Percentiles rank a stretch among this genome's conserved stretches.
phyloP scores from a whole-genome alignment of 2,797 vertebrate genomes.

The Graptemys geographica region DNA sequence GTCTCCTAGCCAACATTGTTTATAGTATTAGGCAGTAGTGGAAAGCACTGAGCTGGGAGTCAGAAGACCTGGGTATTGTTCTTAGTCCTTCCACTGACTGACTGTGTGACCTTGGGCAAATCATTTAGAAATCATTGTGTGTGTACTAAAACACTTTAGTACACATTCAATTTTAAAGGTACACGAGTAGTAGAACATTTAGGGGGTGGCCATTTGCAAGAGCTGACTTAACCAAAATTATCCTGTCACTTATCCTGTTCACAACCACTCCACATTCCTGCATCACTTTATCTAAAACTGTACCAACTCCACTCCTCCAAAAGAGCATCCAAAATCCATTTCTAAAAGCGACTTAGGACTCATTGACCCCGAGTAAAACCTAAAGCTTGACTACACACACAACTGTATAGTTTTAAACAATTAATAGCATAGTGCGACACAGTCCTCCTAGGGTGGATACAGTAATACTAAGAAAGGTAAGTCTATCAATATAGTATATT shows the following conservation, averaged over 20 bases:
- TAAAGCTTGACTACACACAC: background rate
- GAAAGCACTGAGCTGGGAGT: background rate
- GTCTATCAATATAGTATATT: background rate
- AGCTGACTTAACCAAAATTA: no score
- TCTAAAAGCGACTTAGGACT: background rate
- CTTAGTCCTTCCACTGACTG: background rate
- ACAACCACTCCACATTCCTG: no score
- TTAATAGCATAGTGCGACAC: background rate
- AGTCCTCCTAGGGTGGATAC: background rate
- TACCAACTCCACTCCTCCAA: no score
- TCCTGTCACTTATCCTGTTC: no score
- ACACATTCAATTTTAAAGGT: accelerated
- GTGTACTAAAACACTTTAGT: background rate
- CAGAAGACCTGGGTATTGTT: background rate
- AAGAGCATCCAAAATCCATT: background rate
- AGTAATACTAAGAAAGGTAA: background rate
- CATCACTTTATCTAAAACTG: no score
- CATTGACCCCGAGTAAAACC: background rate
- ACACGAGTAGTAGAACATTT: no score
- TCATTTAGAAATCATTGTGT: background rate
- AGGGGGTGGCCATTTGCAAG: no score
- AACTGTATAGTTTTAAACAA: background rate
- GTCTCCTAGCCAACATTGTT: background rate
- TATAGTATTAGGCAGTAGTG: background rate
- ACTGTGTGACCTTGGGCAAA: background rate